Evolutionary conservation across 2,797 vertebrate species (phyloP).

Genomic region (Aphelocoma californica): DNA sequence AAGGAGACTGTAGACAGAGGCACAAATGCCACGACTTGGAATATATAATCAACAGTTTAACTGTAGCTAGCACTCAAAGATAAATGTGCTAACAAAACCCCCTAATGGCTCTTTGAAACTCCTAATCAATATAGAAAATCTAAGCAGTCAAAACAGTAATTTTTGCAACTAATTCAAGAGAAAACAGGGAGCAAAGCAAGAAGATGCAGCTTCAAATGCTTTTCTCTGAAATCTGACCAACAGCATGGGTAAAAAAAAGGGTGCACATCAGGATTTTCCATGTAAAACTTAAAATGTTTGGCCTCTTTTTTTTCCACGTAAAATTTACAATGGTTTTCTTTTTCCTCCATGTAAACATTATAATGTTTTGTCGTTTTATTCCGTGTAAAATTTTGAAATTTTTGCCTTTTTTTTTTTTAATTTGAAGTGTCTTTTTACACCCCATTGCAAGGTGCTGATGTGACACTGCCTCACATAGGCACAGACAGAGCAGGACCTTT

Average conservation of each 20-base stretch:
- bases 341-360: too few relatives aligned
- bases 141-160: background rate
- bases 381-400: accelerated
- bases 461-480: background rate
- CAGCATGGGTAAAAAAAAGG: background rate
- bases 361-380: accelerated
- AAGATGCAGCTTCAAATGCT: background rate
- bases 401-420: background rate
- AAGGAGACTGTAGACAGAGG: background rate
- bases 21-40: background rate
- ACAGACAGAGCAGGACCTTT: accelerated
- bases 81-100: background rate
- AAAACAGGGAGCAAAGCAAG: background rate
- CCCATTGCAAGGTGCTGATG: background rate
- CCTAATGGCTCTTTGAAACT: background rate
- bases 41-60: background rate
- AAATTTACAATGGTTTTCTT: accelerated
- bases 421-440: background rate
- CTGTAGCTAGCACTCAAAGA: background rate
- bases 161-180: background rate
- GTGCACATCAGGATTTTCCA: accelerated
- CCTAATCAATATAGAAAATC: background rate
- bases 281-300: background rate
- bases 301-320: background rate
- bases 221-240: background rate